A percentile compares a stretch with the other conserved stretches of the same genome.
phyloP scores from a whole-genome alignment of 2,113 vertebrate genomes.

The Argyrosomus japonicus region DNA sequence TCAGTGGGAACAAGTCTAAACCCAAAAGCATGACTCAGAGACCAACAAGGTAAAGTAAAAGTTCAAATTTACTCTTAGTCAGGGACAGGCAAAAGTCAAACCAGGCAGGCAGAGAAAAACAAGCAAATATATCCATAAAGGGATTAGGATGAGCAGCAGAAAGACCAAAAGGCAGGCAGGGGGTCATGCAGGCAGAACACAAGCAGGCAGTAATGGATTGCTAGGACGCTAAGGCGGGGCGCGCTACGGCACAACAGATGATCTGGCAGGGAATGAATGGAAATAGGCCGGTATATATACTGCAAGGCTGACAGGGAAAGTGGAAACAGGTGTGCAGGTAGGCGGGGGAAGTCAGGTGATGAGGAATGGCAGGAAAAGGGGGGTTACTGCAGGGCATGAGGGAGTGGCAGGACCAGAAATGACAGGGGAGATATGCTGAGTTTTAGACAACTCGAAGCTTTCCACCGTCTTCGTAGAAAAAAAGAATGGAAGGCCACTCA shows the following conservation, averaged over 20 bases:
- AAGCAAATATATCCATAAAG: background rate
- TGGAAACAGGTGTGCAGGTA: background rate
- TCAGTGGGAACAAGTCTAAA: background rate
- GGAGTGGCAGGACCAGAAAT: too few species aligned
- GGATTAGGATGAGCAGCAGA: background rate
- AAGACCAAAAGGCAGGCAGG: background rate
- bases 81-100: background rate
- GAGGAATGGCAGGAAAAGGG: background rate
- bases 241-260: background rate
- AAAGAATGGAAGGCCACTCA: too few species aligned
- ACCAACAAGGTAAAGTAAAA: background rate
- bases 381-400: background rate
- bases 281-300: background rate
- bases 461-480: too few species aligned
- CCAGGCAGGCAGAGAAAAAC: background rate
- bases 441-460: background rate
- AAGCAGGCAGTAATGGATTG: background rate
- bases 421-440: background rate
- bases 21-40: background rate
- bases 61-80: background rate
- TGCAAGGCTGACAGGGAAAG: background rate
- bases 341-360: background rate
- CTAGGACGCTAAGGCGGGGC: too few species aligned
- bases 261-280: background rate
- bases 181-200: background rate